Percentiles rank a stretch among this genome's conserved stretches.
Evolutionary conservation across 2,113 vertebrate species (phyloP).

Genomic region (Lichenostomus cassidix): DNA sequence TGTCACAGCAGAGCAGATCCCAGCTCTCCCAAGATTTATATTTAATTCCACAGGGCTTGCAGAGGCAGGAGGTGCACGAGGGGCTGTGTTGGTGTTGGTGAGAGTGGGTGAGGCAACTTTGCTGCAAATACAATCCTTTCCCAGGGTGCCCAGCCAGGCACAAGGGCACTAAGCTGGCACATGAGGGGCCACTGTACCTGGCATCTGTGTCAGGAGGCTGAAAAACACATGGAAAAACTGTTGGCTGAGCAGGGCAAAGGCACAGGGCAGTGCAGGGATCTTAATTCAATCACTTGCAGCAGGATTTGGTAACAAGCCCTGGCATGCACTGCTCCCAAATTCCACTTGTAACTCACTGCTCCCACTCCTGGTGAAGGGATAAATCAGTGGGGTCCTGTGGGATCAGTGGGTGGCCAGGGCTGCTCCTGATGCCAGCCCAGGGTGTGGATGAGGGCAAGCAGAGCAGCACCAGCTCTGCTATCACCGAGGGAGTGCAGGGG

Average conservation of each 20-base stretch:
- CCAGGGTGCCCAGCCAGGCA: fast-evolving
- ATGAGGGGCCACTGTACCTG: not conserved
- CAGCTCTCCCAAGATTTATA: fast-evolving
- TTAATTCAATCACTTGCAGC: not conserved
- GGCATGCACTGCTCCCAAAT: fast-evolving
- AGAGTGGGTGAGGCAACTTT: not conserved
- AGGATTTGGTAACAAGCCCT: not conserved
- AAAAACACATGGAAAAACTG: not conserved
- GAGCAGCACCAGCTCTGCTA: not conserved
- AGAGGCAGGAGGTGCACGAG: not conserved
- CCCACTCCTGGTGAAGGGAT: not conserved
- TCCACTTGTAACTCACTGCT: fast-evolving
- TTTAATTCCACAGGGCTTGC: not conserved
- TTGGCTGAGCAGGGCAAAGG: not conserved
- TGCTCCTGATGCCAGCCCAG: not conserved
- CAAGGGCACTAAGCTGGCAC: fast-evolving
- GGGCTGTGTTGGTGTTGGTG: fast-evolving
- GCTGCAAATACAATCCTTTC: not conserved
- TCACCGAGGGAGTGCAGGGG: not conserved
- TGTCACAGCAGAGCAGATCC: not conserved
- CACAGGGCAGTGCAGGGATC: not conserved
- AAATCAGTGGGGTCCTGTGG: not conserved
- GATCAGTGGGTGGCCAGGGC: not conserved
- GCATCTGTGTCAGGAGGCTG: not conserved
- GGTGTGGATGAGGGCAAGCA: not conserved